phyloP scores from a whole-genome alignment of 2,888 invertebrate genomes.

The Hirtodrosophila confusa region DNA sequence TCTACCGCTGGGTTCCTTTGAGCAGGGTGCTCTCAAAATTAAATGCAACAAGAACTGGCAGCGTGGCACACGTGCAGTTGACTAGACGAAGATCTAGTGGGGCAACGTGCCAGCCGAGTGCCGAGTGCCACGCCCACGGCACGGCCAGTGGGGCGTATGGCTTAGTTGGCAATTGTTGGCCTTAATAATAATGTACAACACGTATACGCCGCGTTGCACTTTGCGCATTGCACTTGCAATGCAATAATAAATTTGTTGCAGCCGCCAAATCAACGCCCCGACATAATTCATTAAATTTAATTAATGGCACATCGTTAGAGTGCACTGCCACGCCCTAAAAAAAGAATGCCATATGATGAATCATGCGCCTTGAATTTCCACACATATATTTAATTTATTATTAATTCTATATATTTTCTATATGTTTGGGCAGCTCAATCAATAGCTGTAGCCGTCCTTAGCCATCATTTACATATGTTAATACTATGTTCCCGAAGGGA shows the following conservation, averaged over 20 bases:
- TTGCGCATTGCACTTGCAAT: conserved; percentile 33
- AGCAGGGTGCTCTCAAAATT: conserved; percentile 12
- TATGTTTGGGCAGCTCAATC: no score
- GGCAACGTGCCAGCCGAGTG: conserved; percentile 25
- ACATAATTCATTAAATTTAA: conserved; percentile 75
- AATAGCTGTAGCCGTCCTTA: no score
- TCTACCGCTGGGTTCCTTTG: not conserved
- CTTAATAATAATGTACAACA: conserved; percentile 38
- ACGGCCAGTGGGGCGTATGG: not conserved
- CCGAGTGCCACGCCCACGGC: conserved; percentile 14
- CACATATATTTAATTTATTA: no score
- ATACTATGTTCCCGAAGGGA: no score
- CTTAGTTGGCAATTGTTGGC: conserved; percentile 17
- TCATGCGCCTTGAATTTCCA: conserved; percentile 36
- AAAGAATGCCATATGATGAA: conserved; percentile 30
- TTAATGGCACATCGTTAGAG: conserved; percentile 58
- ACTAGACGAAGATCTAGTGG: conserved; percentile 36
- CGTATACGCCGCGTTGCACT: conserved; percentile 57
- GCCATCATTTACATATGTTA: no score
- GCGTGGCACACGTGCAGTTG: conserved; percentile 22
- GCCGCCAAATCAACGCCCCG: conserved; percentile 64
- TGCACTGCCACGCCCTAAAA: conserved; percentile 34
- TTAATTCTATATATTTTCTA: no score
- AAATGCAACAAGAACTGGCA: conserved; percentile 28
- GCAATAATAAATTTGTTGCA: conserved; percentile 17